Base-by-base conservation (phyloP, 2,888 invertebrate genomes). In the Acleris laterana region DNA sequence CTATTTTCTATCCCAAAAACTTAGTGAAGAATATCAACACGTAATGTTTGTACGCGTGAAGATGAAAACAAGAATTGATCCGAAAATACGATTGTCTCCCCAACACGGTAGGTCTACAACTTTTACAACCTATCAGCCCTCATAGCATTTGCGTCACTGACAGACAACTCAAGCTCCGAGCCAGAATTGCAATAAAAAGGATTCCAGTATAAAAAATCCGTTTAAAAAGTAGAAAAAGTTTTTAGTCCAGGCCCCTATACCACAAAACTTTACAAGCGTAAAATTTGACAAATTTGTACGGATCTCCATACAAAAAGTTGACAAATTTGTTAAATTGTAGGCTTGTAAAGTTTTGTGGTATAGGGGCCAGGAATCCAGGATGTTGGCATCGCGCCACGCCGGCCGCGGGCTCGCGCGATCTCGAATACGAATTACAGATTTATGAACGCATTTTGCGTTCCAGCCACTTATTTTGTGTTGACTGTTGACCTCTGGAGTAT, bases 141-240 rank as follows among this genome's bases (percentile, higher is more conserved):
- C 55, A 44, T 55, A 55, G 20, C 49, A 28, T 19, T 49, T 48
- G 11, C 53, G 42, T 42, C 48, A 32, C 59, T 60, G 55, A 55
- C 60, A 48, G 55, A 55, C 60, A 48, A 59, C 49, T 19, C 46
- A 42, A 60, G 44, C 60, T 55, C 28, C 28, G 44, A 50, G 44
- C 44, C 28, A 44, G n/a, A 60, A 60, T 49, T 60, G 60, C 32
- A 60, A 56, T 60, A 60, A 60, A 65, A 60, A 60, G 19, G 52
- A 55, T 20, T 50, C 59, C 49, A 20, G 20, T 50, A 53, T 53
- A 65, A 65, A 65, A 55, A 65, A 65, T 42, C 60, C 55, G 50
- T 56, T 65, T 60, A 65, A 50, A 50, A 60, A 60, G 50, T 61
- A 65, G 49, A n/a, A 60, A 65, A 55, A 56, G 50, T 57, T 57